A percentile compares a stretch with the other conserved stretches of the same genome.
phyloP scores from a whole-genome alignment of 2,113 vertebrate genomes.

The Propithecus coquereli region DNA sequence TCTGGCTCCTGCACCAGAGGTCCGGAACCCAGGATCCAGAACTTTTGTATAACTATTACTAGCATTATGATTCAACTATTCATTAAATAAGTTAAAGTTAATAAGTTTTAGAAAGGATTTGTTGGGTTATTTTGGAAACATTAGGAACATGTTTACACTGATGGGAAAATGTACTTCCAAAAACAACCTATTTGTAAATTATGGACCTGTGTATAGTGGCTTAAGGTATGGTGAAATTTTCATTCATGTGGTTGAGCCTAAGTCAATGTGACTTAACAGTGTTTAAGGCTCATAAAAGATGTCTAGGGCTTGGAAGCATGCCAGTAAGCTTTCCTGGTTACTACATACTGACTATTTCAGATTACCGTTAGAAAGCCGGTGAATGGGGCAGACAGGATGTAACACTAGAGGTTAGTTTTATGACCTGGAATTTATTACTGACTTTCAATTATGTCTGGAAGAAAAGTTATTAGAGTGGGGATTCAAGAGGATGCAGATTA shows the following conservation, averaged over 20 bases:
- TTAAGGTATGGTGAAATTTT: background rate
- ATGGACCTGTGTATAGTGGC: background rate
- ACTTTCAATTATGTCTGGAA: conserved; percentile 12
- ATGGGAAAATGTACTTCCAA: background rate
- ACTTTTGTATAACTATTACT: background rate
- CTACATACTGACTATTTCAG: background rate
- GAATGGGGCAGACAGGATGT: conserved; percentile 42
- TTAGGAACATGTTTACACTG: background rate
- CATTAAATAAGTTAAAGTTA: background rate
- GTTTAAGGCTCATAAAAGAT: conserved; percentile 38
- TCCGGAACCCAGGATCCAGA: background rate
- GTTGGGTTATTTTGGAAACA: background rate
- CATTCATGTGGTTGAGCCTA: background rate
- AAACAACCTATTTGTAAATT: background rate
- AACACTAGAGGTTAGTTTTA: conserved; percentile 39
- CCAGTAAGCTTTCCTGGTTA: conserved; percentile 54
- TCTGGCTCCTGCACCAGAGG: background rate
- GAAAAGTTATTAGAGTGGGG: conserved; percentile 1
- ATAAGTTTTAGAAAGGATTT: background rate
- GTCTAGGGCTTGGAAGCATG: background rate
- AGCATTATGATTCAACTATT: background rate
- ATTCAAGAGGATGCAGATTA: background rate
- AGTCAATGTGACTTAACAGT: background rate
- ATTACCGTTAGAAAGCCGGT: conserved; percentile 31
- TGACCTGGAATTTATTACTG: conserved; percentile 51